A percentile compares a stretch with the other conserved stretches of the same genome.
Conservation (phyloP, 2,888 invertebrate species). For the Hofmannophila pseudospretella region DNA sequence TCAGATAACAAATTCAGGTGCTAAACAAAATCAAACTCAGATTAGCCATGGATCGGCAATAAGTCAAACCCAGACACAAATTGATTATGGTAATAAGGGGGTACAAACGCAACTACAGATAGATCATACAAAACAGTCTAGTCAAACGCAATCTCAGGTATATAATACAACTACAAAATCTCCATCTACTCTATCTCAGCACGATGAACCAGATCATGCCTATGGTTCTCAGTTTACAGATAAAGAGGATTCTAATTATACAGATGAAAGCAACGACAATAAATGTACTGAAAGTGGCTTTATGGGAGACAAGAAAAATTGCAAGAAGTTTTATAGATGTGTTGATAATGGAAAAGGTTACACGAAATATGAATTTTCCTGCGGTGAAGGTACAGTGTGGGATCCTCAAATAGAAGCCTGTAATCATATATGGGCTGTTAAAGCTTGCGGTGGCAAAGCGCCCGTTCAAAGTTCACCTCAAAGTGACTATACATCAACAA, state of each 20-base stretch:
- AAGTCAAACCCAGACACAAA: conserved; percentile 45
- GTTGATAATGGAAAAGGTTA: conserved; percentile 70
- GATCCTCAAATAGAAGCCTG: conserved; percentile 76
- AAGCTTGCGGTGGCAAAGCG: conserved; percentile 32
- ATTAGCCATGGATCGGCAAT: conserved; percentile 33
- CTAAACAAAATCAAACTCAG: conserved; percentile 43
- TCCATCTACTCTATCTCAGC: conserved; percentile 13
- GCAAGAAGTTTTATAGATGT: conserved; percentile 84
- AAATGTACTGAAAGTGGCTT: conserved; percentile 74
- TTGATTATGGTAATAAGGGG: conserved; percentile 35
- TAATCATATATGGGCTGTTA: conserved; percentile 74
- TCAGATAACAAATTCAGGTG: conserved; percentile 15
- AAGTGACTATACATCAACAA: conserved; percentile 15
- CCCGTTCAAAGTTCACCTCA: conserved; percentile 8
- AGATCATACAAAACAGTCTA: conserved; percentile 40
- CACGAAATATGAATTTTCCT: conserved; percentile 74
- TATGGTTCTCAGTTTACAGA: background rate
- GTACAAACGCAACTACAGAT: conserved; percentile 47
- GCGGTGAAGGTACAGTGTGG: conserved; percentile 80
- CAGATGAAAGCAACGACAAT: conserved; percentile 2
- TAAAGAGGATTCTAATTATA: background rate
- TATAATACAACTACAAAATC: conserved; percentile 23
- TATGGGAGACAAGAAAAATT: conserved; percentile 74
- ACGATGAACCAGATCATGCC: conserved; percentile 2
- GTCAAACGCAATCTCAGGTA: conserved; percentile 39